Base-by-base conservation (phyloP, 2,797 vertebrate genomes). In the Takifugu ocellatus region DNA sequence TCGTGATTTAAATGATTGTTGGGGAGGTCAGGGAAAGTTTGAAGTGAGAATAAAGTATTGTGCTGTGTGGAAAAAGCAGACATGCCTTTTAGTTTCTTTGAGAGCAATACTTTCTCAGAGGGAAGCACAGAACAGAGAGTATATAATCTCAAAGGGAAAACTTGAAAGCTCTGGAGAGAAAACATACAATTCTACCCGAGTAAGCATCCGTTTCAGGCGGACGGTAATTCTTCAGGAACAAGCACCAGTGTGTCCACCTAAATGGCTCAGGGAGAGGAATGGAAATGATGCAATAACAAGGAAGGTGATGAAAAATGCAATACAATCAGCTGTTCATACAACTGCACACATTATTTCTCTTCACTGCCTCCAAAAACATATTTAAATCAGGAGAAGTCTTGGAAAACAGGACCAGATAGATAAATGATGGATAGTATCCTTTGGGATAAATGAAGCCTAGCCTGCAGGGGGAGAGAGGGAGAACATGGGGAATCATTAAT, bases 221-320 rank as follows among this genome's bases (percentile, higher is more conserved):
- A 62, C 67, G 56, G 63, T 64, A 59, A 47, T 57, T 69, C 69
- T 59, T 74, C 48, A 65, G 59, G 60, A 68, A 64, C 51, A 58
- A 54, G 67, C 51, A 17, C 36, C 47, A 63, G 25, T 49, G 43
- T 56, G 66, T 61, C 65, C 61, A 49, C 45, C 49, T 51, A 57
- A 72, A 59, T 65, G 61, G 31, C 55, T 57, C 33, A n/a, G 6
- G 46, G 45, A 51, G 55, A 51, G 55, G 31, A 54, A 56, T 54
- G 51, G 49, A 39, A 45, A 21, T 24, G 54, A 62, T 56, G 56
- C 36, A 49, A 39, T 62, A 6, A n/a, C 50, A 27, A 47, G 56
- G 25, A 27, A 52, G 39, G 36, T 46, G 54, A 61, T 56, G 27
- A 55, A 25, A 66, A 67, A 63, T 17, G 36, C 15, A 44, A 10